Base-by-base conservation (phyloP, 2,797 vertebrate species). In the Rousettus madagascariensis region DNA sequence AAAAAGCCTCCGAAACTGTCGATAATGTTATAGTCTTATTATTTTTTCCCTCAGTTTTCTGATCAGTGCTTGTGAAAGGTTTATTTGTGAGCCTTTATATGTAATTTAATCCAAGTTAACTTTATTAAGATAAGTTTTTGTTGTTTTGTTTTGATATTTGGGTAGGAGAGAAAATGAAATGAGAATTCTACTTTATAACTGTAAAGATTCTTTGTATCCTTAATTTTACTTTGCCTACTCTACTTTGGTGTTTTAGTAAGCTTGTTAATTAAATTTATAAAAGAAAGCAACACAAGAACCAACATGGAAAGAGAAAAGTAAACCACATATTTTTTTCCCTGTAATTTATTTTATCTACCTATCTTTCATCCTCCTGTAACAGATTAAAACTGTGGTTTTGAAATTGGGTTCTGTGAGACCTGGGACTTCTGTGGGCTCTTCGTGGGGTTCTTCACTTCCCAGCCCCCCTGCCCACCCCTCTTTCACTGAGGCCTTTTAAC, bases 191-290 rank as follows among this genome's bases (percentile, higher is more conserved):
- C 9, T 85, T 80, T 94, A 57, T 8, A 80, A 85, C 4, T 66
- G 75, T 75, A 91, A 71, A 26, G 15, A 69, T 90, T 85, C 16
- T 93, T 92, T 3, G 9, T 61, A 17, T 65, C 16, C 20, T 19
- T 83, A 90, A 43, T 59, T 38, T 91, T 92, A 36, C 28, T 89
- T 88, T 86, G 46, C 59, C 17, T 86, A 1, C 53, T 85, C 46
- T 87, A 59, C 66, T 90, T 75, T 90, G 49, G 41, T 92, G 55
- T 63, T 92, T 83, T 95, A 53, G 65, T 90, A 7, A 84, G 19
- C 13, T n/a, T 33, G n/a, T 33, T 38, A 51, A 59, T 79, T 93
- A 80, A 38, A 79, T 49, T 71, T 16, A 80, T 16, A 83, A 86
- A 55, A 80, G 19, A 78, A 74, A 75, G 22, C 53, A 78, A 11